Base-by-base conservation (phyloP, 2,888 invertebrate genomes). In the Parochlus steinenii region DNA sequence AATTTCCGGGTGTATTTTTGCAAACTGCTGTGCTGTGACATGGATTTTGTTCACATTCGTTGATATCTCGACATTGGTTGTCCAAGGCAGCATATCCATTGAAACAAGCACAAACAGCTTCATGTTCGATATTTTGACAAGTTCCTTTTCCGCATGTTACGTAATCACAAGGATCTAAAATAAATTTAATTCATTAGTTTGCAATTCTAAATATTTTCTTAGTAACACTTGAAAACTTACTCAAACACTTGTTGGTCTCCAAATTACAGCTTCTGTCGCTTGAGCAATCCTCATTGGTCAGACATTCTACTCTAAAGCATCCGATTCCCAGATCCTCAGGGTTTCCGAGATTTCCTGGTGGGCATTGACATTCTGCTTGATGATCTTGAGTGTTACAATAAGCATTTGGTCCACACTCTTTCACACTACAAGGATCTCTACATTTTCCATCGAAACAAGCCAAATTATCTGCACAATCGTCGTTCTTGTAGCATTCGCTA, bases 301-400 rank as follows among this genome's bases (percentile, higher is more conserved):
- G 62, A 55, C 89, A 90, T 58, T 89, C 87, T 3, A 87, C 89
- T 58, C 79, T 81, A 53, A 83, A 86, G 50, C 87, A 89, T 22
- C 89, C 89, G 33, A 83, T 67, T 33, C 67, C 67, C 35, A 64
- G 62, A 48, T 83, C 81, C 37, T 68, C 66, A 4, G 83, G 75
- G 60, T 86, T 83, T 6, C 89, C 89, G 19, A 87, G 63, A 52
- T 75, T 76, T 14, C 86, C 86, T 39, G 74, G 68, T 24, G 81
- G 77, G 52, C 89, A 89, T 22, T 67, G 64, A 49, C 87, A 89
- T 15, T 69, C 60, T 2, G 81, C 70, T 33, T 58, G 65, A 47
- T 87, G 86, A 41, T 75, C 72, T 15, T 68, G 62, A 1, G 79
- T 74, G 22, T 70, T 67, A 49, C 90, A 90, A 25, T 71, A 47